Percentiles rank a stretch among this genome's conserved stretches.
phyloP scores from a whole-genome alignment of 2,888 invertebrate genomes.

The Melipona bicolor region DNA sequence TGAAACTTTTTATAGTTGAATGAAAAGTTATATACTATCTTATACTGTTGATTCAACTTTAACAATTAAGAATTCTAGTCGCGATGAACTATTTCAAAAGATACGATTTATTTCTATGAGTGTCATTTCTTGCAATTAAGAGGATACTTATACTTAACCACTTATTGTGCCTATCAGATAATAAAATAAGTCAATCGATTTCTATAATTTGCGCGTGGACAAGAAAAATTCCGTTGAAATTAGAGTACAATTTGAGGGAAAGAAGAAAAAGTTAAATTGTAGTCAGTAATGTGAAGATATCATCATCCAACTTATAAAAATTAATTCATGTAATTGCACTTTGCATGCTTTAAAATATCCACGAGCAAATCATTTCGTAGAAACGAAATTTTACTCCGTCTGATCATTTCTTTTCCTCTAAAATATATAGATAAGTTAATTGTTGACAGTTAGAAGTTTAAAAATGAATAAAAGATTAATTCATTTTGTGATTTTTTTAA shows the following conservation, averaged over 20 bases:
- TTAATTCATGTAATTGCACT: constrained; percentile 38
- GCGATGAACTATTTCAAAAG: background rate
- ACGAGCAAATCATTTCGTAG: background rate
- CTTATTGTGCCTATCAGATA: constrained; percentile 44
- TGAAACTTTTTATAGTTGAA: background rate
- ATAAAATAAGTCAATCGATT: constrained; percentile 31
- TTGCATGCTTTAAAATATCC: background rate
- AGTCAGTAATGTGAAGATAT: constrained; percentile 3
- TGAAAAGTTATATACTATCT: background rate
- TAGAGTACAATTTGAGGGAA: background rate
- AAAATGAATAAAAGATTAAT: background rate
- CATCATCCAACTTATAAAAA: constrained; percentile 15
- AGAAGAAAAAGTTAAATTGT: background rate
- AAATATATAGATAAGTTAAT: background rate
- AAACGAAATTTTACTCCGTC: background rate
- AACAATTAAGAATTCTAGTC: background rate
- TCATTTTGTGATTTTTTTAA: too few relatives aligned
- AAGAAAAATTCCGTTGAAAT: constrained; percentile 23
- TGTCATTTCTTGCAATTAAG: constrained; percentile 21
- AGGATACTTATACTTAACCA: constrained; percentile 49
- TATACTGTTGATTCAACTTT: background rate
- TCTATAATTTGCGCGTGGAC: constrained; percentile 50
- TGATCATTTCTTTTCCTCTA: background rate
- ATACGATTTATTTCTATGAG: background rate
- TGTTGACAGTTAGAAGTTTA: background rate